Evolutionary conservation across 1,140 invertebrate genomes (phyloP).

Genomic region (Drosophila littoralis): DNA sequence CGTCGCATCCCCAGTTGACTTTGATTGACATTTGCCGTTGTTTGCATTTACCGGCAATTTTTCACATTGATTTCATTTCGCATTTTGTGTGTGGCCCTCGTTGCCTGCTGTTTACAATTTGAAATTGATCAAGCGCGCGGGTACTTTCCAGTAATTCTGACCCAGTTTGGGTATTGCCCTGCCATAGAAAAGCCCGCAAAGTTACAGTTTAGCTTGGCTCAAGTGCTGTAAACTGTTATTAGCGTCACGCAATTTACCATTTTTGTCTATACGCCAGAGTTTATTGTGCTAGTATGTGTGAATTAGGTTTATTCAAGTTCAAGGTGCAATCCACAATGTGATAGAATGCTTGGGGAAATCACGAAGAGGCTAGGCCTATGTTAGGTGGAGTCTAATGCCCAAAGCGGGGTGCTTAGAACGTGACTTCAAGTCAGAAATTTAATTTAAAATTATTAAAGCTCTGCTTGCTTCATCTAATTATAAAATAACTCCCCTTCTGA

Average conservation of each 20-base stretch:
- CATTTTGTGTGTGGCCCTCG: constrained; percentile 61
- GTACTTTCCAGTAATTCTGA: constrained; percentile 45
- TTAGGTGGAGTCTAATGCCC: no score
- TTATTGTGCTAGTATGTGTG: background rate
- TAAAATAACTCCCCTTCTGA: no score
- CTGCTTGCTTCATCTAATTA: background rate
- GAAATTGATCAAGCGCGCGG: constrained; percentile 58
- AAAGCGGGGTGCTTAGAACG: no score
- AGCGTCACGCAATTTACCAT: constrained; percentile 63
- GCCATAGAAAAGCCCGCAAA: constrained; percentile 8
- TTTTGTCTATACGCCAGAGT: constrained; percentile 16
- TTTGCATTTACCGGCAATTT: constrained; percentile 73
- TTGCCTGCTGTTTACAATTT: constrained; percentile 36
- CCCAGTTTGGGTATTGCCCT: constrained; percentile 44
- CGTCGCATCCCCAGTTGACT: constrained; percentile 70
- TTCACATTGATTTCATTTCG: constrained; percentile 59
- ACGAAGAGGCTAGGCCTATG: no score
- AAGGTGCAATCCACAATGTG: constrained; percentile 41
- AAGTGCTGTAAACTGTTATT: constrained; percentile 37
- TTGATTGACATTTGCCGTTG: constrained; percentile 78
- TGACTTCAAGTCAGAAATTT: background rate
- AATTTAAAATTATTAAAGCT: background rate
- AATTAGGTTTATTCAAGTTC: constrained; percentile 55
- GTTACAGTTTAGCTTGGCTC: constrained; percentile 30
- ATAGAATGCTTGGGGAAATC: no score